Base-by-base conservation (phyloP, 2,113 vertebrate species). In the Pterophyllum scalare region DNA sequence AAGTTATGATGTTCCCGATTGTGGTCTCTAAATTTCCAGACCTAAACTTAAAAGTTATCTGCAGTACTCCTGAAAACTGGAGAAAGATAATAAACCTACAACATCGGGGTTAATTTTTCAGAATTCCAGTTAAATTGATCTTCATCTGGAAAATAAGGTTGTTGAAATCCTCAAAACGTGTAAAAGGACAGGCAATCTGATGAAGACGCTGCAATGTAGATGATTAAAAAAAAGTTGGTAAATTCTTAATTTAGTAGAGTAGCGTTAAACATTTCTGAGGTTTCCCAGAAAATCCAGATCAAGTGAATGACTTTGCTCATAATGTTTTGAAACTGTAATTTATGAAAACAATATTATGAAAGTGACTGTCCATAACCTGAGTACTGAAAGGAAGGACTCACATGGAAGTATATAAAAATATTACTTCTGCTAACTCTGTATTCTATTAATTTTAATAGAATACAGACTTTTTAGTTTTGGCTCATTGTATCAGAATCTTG, bases 151-250 rank as follows among this genome's bases (percentile, higher is more conserved):
- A 52, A 31, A 31, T 72, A 13, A 49, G 24, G 2, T 52, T 52
- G 52, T 54, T 72, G 26, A 3, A 28, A 26, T 8, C 10, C 19
- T 72, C 31, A 0, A 31, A 52, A 26, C 31, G 3, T 31, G 24
- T 52, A 49, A 70, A 49, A 70, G 65, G 43, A 3, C 9, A 1
- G 28, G 28, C 31, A 28, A 52, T 1, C 24, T 52, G 17, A 52
- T 6, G 0, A 70, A 49, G 24, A 52, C 0, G 2, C 43, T 14
- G 26, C 65, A 1, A 28, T 14, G 67, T 31, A 1, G 17, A 5
- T 72, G 46, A 31, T 14, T 8, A 70, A 70, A 20, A 72, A 72
- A 4, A 22, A 67, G 0, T 1, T 46, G 40, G 40, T n/a, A 9
- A n/a, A 54, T n/a, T 56, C 11, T 20, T n/a, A 2, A 56, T 70